Percentiles rank a stretch among this genome's conserved stretches.
These are phyloP conservation scores for Camarhynchus parvulus DNA, from an alignment of 2,113 vertebrate species.

Conservation along the genomic window DNA sequence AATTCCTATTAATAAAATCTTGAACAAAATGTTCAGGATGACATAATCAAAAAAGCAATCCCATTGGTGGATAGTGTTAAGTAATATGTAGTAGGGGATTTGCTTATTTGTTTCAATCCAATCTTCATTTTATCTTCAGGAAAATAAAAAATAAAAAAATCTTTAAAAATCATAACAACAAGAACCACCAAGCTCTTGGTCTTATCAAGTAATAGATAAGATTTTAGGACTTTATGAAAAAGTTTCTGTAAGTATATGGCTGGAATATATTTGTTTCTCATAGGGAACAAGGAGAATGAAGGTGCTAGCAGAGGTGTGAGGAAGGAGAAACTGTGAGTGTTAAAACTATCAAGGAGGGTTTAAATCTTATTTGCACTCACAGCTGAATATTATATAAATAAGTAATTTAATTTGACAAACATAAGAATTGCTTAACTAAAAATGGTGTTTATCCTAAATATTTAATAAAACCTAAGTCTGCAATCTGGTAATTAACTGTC, in stretches of 20 bases:
- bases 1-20: background rate
- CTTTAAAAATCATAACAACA: too few relatives aligned
- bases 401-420: background rate
- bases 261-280: background rate
- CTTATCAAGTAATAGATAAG: background rate
- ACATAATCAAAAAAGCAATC: background rate
- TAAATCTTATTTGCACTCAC: background rate
- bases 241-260: background rate
- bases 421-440: background rate
- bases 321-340: background rate
- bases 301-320: background rate
- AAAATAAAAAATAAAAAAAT: too few relatives aligned
- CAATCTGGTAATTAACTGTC: background rate
- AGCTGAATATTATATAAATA: background rate
- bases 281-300: background rate
- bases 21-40: background rate
- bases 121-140: background rate
- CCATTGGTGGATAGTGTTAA: background rate
- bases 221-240: background rate
- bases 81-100: accelerated
- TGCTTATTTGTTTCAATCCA: background rate
- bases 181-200: background rate
- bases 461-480: background rate
- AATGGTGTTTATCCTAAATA: background rate
- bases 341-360: background rate